These are phyloP conservation scores for Etheostoma perlongum DNA, from an alignment of 2,797 vertebrate species.

Conservation along the genomic window DNA sequence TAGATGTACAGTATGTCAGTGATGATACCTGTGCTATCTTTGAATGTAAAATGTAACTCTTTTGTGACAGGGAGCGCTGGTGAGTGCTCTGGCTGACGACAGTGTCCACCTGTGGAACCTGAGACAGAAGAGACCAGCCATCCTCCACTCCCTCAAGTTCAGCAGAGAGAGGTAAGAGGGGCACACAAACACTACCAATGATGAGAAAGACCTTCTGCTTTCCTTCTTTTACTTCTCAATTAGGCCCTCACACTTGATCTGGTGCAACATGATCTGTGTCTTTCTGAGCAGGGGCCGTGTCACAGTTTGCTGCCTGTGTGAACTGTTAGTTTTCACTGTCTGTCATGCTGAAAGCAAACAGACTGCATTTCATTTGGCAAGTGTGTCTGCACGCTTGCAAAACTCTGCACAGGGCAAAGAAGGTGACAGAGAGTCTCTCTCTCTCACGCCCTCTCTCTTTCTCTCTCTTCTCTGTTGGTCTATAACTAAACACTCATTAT, in stretches of 20 bases:
- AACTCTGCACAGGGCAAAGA: conserved; percentile 54
- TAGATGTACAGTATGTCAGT: background rate
- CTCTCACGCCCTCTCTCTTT: background rate
- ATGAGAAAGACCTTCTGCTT: background rate
- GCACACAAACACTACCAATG: background rate
- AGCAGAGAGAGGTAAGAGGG: conserved; percentile 93
- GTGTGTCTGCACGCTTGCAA: conserved; percentile 41
- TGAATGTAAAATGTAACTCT: conserved; percentile 22
- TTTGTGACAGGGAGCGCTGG: conserved; percentile 91
- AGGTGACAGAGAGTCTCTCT: conserved; percentile 23
- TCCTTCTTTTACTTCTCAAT: conserved; percentile 19
- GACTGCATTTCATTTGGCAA: conserved; percentile 55
- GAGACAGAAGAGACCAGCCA: conserved; percentile 97
- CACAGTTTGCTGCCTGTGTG: conserved; percentile 56
- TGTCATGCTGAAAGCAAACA: conserved; percentile 61
- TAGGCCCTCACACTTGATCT: conserved; percentile 41
- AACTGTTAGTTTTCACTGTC: conserved; percentile 55
- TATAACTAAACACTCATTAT: conserved; percentile 58
- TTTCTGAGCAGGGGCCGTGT: conserved; percentile 41
- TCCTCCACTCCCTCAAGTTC: conserved; percentile 98
- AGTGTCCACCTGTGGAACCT: conserved; percentile 98
- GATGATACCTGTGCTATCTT: background rate
- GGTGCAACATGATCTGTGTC: conserved; percentile 44
- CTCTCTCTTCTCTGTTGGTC: conserved; percentile 25
- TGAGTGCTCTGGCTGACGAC: conserved; percentile 97